Evolutionary conservation across 2,888 invertebrate genomes (phyloP), one percentile per base, ranked within the genome.

Genomic region (Nemapogon koenigi): DNA sequence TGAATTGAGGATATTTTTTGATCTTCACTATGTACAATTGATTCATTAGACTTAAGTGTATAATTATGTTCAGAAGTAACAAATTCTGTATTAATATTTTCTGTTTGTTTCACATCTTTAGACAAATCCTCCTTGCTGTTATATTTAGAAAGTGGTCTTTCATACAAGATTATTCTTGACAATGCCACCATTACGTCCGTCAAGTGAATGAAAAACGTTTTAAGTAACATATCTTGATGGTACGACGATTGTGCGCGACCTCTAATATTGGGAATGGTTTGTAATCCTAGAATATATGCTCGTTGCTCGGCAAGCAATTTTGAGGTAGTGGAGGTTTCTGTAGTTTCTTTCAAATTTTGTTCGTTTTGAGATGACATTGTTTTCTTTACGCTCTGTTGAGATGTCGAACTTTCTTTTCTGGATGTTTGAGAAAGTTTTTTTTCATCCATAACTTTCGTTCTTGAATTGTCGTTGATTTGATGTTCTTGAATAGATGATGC

Each of bases 121-220:
- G 25, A 3, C 6, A 30, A 13, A 11, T 41, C 11, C 19, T 19
- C 19, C 11, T 22, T 15, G 30, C 27, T 33, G 26, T 37, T 16
- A 39, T 16, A 16, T 28, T 28, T 37, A 3, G 37, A 33, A 16
- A 1, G 36, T 25, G 18, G 33, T 18, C 16, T 25, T 13, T 43
- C 62, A 22, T 56, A 51, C 28, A 69, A 46, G 41, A 75, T 58
- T 46, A 66, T 69, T 44, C 67, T 63, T 1, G 73, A 71, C 35
- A 80, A 47, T 11, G 69, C 69, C 4, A 79, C 68, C 73, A 80
- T 76, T 0, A 80, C 67, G 46, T 76, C 75, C 2, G 79, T 76
- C 3, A 80, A 46, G 46, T 79, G 73, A 17, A 76, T 57, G 37
- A 78, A 71, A 49, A 80, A 79, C 2, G 72, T 73, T 53, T 66